Conservation (phyloP, 2,888 invertebrate genomes). For the Automeris io region DNA sequence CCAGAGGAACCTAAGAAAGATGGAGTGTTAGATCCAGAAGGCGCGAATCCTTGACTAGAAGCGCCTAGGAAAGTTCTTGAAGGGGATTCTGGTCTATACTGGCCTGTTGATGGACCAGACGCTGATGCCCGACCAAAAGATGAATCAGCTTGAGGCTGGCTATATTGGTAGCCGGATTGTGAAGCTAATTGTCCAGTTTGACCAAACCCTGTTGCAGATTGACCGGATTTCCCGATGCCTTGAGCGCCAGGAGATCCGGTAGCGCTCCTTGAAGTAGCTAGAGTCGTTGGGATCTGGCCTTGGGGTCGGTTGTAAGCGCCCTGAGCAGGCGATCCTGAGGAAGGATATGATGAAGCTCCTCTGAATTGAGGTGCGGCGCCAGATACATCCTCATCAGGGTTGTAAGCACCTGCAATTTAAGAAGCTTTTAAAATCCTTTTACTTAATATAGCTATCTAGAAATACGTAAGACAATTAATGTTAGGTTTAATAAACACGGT, state of each 20-base stretch:
- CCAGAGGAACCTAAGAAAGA: not conserved
- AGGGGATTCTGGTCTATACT: slow-evolving; percentile 12
- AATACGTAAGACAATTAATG: too few species aligned
- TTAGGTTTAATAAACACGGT: too few species aligned
- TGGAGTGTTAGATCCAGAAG: not conserved
- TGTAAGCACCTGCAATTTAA: slow-evolving; percentile 55
- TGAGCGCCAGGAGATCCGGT: slow-evolving; percentile 12
- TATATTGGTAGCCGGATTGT: not conserved
- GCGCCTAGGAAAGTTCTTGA: slow-evolving; percentile 14
- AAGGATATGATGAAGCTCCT: slow-evolving; percentile 14
- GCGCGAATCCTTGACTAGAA: slow-evolving; percentile 2
- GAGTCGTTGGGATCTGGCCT: slow-evolving; percentile 6
- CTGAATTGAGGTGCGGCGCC: slow-evolving; percentile 28
- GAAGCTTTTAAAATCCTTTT: not conserved
- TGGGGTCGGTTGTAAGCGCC: slow-evolving; percentile 1
- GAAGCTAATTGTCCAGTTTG: not conserved
- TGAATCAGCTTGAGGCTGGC: not conserved
- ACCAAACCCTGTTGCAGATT: slow-evolving; percentile 6
- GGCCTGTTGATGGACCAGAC: slow-evolving; percentile 7
- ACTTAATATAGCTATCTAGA: too few species aligned
- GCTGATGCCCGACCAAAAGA: not conserved
- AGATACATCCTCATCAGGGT: slow-evolving; percentile 50
- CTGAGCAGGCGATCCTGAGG: slow-evolving; percentile 13
- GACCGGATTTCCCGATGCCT: slow-evolving; percentile 4
- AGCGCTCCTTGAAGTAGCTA: not conserved